Evolutionary conservation across 2,113 vertebrate genomes (phyloP).

Genomic region (Sylvia atricapilla): DNA sequence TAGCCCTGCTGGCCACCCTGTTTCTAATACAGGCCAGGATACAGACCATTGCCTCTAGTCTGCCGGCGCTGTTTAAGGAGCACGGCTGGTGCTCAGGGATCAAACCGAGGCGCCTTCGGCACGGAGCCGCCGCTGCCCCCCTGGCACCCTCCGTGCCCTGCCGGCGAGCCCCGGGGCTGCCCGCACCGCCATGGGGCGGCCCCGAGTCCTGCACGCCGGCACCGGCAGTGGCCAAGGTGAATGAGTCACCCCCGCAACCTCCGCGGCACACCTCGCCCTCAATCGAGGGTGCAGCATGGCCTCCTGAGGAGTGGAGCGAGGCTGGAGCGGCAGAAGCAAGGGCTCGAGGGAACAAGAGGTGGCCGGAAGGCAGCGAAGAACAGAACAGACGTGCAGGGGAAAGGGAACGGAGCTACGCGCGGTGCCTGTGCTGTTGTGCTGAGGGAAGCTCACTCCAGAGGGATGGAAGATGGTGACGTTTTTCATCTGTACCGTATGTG

Average conservation of each 20-base stretch:
- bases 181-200: rapidly evolving
- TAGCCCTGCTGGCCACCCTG: no score
- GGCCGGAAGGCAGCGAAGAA: not conserved
- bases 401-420: rapidly evolving
- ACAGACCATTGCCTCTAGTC: no score
- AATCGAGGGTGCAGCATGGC: rapidly evolving
- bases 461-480: not conserved
- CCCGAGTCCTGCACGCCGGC: rapidly evolving
- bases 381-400: rapidly evolving
- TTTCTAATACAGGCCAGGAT: not conserved
- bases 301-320: not conserved
- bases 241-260: not conserved
- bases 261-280: not conserved
- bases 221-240: not conserved
- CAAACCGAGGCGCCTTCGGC: rapidly evolving
- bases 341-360: not conserved
- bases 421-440: not conserved
- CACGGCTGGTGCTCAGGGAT: no score
- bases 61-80: no score
- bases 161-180: not conserved
- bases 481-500: not conserved
- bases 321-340: not conserved
- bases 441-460: no score
- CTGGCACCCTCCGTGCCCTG: rapidly evolving
- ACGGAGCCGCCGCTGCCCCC: rapidly evolving